phyloP scores from a whole-genome alignment of 2,113 vertebrate genomes.

The Mesocricetus auratus region DNA sequence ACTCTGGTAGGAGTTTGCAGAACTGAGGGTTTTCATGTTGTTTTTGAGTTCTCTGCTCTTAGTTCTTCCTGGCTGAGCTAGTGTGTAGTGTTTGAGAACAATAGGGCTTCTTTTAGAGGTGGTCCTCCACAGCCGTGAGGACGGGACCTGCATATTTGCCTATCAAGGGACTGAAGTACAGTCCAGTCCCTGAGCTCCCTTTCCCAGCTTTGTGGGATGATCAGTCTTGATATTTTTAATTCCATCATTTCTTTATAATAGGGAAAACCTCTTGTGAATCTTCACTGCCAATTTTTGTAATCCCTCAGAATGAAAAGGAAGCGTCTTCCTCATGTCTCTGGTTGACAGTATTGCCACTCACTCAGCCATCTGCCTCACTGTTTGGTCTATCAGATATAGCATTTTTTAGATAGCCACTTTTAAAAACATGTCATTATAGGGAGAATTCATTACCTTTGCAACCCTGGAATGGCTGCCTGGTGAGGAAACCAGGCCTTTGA shows the following conservation, averaged over 20 bases:
- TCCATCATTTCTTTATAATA: conserved; percentile 49
- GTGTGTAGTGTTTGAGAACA: conserved; percentile 16
- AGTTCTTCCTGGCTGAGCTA: conserved; percentile 38
- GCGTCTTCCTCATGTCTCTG: neutral
- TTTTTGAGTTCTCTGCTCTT: neutral
- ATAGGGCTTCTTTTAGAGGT: neutral
- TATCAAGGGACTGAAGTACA: neutral
- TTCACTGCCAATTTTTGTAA: conserved; percentile 25
- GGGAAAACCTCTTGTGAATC: neutral
- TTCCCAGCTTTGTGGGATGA: conserved; percentile 46
- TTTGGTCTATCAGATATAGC: conserved; percentile 48
- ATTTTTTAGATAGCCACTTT: conserved; percentile 64
- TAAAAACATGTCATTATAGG: conserved; percentile 52
- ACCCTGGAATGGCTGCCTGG: conserved; percentile 40
- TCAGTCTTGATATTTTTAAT: conserved; percentile 29
- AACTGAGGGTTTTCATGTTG: conserved; percentile 37
- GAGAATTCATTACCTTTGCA: conserved; percentile 65
- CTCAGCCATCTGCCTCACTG: conserved; percentile 25
- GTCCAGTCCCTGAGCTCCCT: conserved; percentile 41
- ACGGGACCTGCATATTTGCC: neutral
- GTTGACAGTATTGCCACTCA: neutral
- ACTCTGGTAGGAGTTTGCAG: neutral
- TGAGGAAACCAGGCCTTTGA: conserved; percentile 52
- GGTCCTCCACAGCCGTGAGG: neutral
- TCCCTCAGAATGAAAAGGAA: conserved; percentile 41